phyloP scores from a whole-genome alignment of 2,888 invertebrate species.

The Andrena hattorfiana region DNA sequence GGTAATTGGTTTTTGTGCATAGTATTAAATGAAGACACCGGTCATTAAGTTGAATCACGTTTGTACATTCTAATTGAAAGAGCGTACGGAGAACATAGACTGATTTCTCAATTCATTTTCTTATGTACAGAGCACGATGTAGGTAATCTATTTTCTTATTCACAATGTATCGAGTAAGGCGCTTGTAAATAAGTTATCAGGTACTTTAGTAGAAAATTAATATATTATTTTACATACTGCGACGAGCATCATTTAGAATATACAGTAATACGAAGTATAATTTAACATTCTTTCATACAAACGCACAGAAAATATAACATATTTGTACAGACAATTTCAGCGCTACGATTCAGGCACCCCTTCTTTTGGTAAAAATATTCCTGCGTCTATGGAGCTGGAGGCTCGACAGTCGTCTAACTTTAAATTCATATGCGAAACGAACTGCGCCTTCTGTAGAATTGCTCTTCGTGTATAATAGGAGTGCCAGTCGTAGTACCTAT shows the following conservation, averaged over 20 bases:
- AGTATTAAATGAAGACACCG: conserved; percentile 11
- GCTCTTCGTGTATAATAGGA: conserved; percentile 82
- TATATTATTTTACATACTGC: conserved; percentile 48
- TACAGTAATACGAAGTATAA: conserved; percentile 34
- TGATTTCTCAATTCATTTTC: conserved; percentile 29
- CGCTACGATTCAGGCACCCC: background rate
- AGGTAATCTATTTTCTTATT: conserved; percentile 15
- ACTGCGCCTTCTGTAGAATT: conserved; percentile 79
- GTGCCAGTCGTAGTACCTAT: conserved; percentile 81
- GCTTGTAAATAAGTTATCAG: conserved; percentile 30
- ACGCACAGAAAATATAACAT: conserved; percentile 19
- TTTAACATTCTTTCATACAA: conserved; percentile 15
- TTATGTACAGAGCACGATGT: background rate
- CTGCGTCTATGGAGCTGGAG: background rate
- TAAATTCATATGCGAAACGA: conserved; percentile 34
- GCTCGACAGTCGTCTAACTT: background rate
- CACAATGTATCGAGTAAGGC: conserved; percentile 15
- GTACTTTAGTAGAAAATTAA: conserved; percentile 50
- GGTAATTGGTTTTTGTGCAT: conserved; percentile 3
- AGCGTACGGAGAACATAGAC: conserved; percentile 12
- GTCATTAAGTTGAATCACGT: conserved; percentile 9
- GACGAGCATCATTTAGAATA: conserved; percentile 42
- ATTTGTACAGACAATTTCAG: conserved; percentile 18
- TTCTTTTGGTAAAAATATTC: conserved; percentile 4
- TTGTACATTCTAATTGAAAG: conserved; percentile 13